Evolutionary conservation across 2,888 invertebrate species (phyloP).

Genomic region (Emesis furor): DNA sequence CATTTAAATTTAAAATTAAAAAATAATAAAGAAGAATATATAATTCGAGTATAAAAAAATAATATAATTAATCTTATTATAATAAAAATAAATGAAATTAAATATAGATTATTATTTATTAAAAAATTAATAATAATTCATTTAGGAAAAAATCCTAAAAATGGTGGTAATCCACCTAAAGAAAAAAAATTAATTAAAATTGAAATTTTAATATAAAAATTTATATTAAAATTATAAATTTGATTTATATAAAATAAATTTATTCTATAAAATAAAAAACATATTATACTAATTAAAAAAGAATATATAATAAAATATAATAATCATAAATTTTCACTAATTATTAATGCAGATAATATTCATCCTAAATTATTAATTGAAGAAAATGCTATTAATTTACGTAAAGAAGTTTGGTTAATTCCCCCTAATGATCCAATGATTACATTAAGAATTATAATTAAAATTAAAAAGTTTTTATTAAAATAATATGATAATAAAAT

Average conservation of each 20-base stretch:
- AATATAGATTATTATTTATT: slow-evolving; percentile 85
- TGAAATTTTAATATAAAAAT: slow-evolving; percentile 87
- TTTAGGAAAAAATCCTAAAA: slow-evolving; percentile 93
- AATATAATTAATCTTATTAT: slow-evolving; percentile 90
- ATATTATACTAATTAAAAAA: slow-evolving; percentile 86
- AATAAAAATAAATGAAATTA: slow-evolving; percentile 88
- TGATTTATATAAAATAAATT: slow-evolving; percentile 90
- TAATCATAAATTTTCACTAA: slow-evolving; percentile 87
- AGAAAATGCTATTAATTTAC: slow-evolving; percentile 92
- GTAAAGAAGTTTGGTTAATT: slow-evolving; percentile 90
- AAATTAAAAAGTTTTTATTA: slow-evolving; percentile 85
- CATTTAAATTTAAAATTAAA: slow-evolving; percentile 89
- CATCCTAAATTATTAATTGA: slow-evolving; percentile 93
- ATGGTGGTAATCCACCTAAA: slow-evolving; percentile 92
- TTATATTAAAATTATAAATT: slow-evolving; percentile 85
- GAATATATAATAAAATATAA: slow-evolving; percentile 88
- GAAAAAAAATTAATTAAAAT: slow-evolving; percentile 91
- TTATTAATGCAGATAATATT: slow-evolving; percentile 87
- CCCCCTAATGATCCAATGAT: slow-evolving; percentile 90
- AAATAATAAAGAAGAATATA: slow-evolving; percentile 87
- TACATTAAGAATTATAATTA: slow-evolving; percentile 87
- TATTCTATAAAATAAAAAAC: slow-evolving; percentile 86
- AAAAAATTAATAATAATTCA: slow-evolving; percentile 91
- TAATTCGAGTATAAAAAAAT: slow-evolving; percentile 91
- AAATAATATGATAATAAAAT: slow-evolving; percentile 89